A percentile compares a stretch with the other conserved stretches of the same genome.
Conservation (phyloP, 2,113 vertebrate species). For the Leptobrachium leishanense region DNA sequence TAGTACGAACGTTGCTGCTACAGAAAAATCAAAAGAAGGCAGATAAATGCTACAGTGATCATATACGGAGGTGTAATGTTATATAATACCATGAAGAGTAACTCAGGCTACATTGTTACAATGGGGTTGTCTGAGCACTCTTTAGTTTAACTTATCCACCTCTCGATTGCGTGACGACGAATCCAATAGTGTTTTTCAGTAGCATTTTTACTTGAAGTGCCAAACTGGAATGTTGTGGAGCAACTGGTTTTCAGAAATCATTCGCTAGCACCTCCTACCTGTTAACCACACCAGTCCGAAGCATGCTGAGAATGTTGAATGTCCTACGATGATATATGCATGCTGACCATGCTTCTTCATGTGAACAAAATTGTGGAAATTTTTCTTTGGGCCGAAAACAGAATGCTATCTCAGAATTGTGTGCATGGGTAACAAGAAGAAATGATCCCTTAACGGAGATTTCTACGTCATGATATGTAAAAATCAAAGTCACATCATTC, state of each 20-base stretch:
- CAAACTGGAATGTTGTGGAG: not conserved
- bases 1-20: conserved; percentile 1
- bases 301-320: conserved; percentile 38
- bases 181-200: not conserved
- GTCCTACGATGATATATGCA: not conserved
- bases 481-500: no score
- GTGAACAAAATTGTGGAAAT: not conserved
- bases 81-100: no score
- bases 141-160: no score
- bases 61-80: no score
- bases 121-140: no score
- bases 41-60: no score
- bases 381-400: not conserved
- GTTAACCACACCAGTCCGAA: conserved; percentile 15
- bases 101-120: no score
- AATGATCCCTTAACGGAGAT: no score
- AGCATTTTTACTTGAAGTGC: not conserved
- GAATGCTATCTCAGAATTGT: not conserved
- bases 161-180: no score
- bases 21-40: no score
- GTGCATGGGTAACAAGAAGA: not conserved
- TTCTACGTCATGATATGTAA: no score
- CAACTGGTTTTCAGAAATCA: conserved; percentile 18
- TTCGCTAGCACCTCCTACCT: not conserved
- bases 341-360: not conserved